phyloP scores from a whole-genome alignment of 1,140 invertebrate genomes.

The Philopotamus ludificatus region DNA sequence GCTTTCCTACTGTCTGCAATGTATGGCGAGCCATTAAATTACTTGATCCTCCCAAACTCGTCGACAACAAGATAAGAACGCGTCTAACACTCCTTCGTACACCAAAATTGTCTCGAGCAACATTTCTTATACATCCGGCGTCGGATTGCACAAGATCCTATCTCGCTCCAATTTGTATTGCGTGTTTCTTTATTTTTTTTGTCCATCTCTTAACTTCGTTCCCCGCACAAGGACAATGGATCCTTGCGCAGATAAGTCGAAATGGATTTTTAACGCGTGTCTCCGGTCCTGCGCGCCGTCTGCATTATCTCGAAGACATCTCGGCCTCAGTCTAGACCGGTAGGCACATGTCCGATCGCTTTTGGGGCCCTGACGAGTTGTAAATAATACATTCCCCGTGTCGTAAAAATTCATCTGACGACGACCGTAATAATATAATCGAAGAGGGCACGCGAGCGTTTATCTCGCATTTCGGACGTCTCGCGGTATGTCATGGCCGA shows the following conservation, averaged over 20 bases:
- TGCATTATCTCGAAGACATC: background rate
- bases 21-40: too few relatives aligned
- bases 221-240: constrained; percentile 1
- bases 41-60: too few relatives aligned
- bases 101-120: too few relatives aligned
- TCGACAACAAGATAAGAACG: too few relatives aligned
- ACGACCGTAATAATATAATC: background rate
- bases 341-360: background rate
- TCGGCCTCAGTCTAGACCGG: constrained; percentile 12
- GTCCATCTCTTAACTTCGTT: too few relatives aligned
- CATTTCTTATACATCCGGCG: too few relatives aligned
- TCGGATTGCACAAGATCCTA: too few relatives aligned
- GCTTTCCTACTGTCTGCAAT: too few relatives aligned
- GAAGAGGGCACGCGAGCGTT: background rate
- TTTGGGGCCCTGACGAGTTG: background rate
- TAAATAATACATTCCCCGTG: constrained; percentile 15
- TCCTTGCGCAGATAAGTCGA: background rate
- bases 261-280: background rate
- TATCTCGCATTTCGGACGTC: background rate
- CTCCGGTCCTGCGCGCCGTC: background rate
- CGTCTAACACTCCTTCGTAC: too few relatives aligned
- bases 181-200: too few relatives aligned
- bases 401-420: constrained; percentile 1
- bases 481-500: background rate
- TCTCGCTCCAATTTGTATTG: too few relatives aligned